These are phyloP conservation scores for Falco berigora DNA, from an alignment of 2,797 vertebrate genomes.

Conservation along the genomic window DNA sequence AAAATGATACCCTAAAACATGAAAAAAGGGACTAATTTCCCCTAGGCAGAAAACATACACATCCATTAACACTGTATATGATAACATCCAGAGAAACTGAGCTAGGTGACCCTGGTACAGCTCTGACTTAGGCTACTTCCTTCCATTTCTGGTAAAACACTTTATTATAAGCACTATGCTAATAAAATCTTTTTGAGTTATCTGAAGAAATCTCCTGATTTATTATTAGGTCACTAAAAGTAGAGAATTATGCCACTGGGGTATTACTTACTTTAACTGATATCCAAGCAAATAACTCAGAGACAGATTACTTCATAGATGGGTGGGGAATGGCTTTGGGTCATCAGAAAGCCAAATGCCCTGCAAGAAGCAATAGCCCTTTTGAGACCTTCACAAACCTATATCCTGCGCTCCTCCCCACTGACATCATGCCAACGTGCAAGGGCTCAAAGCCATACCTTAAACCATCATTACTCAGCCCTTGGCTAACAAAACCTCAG, in stretches of 20 bases:
- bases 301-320: not conserved
- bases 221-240: not conserved
- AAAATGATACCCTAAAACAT: not conserved
- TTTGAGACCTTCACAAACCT: not conserved
- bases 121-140: not conserved
- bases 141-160: not conserved
- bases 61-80: not conserved
- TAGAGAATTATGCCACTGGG: not conserved
- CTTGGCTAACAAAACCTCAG: not conserved
- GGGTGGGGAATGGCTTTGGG: not conserved
- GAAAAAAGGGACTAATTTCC: not conserved
- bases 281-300: not conserved
- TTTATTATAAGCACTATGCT: not conserved
- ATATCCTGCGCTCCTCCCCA: not conserved
- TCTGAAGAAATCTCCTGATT: not conserved
- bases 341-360: not conserved
- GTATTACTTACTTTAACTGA: not conserved
- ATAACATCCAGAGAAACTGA: not conserved
- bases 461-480: not conserved
- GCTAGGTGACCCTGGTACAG: not conserved
- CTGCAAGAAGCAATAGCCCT: not conserved
- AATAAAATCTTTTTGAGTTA: not conserved
- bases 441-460: not conserved
- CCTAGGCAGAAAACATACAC: not conserved
- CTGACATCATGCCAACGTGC: not conserved